A percentile compares a stretch with the other conserved stretches of the same genome.
These are phyloP conservation scores for Pollachius pollachius DNA, from an alignment of 2,113 vertebrate genomes.

Conservation along the genomic window DNA sequence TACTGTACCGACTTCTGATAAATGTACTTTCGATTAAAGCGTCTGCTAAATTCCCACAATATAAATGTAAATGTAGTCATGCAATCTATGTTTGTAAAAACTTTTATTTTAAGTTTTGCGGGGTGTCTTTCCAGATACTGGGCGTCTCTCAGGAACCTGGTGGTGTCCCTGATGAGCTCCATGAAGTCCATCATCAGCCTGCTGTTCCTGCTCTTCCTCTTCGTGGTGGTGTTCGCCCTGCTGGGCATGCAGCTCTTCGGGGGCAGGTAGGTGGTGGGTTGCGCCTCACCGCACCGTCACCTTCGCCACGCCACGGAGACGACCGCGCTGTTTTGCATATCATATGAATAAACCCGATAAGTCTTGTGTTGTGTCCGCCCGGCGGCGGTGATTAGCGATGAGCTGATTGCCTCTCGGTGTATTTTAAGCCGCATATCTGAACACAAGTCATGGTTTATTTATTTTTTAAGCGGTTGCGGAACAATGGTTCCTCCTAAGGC, in stretches of 20 bases:
- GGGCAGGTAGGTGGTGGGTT: slow-evolving; percentile 71
- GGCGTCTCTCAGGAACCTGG: slow-evolving; percentile 79
- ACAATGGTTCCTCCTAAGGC: slow-evolving; percentile 31
- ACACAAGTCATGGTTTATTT: not conserved
- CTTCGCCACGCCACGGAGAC: no score
- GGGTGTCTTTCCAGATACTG: slow-evolving; percentile 65
- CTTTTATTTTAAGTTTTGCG: not conserved
- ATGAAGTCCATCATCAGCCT: slow-evolving; percentile 83
- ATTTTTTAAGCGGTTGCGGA: slow-evolving; percentile 8
- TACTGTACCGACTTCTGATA: no score
- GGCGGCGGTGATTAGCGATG: not conserved
- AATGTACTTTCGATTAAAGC: no score
- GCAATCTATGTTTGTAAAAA: not conserved
- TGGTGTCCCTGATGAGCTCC: slow-evolving; percentile 81
- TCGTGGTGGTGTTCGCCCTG: slow-evolving; percentile 77
- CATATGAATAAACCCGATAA: no score
- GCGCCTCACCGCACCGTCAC: no score
- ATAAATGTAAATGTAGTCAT: not conserved
- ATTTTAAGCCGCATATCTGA: slow-evolving; percentile 1
- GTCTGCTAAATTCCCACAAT: no score
- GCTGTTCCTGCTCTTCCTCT: slow-evolving; percentile 80
- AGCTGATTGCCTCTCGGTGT: not conserved
- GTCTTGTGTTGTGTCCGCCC: no score
- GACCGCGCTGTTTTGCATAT: no score
- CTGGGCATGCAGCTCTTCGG: slow-evolving; percentile 81